Base-by-base conservation (phyloP, 2,113 vertebrate genomes). In the Elaphurus davidianus region DNA sequence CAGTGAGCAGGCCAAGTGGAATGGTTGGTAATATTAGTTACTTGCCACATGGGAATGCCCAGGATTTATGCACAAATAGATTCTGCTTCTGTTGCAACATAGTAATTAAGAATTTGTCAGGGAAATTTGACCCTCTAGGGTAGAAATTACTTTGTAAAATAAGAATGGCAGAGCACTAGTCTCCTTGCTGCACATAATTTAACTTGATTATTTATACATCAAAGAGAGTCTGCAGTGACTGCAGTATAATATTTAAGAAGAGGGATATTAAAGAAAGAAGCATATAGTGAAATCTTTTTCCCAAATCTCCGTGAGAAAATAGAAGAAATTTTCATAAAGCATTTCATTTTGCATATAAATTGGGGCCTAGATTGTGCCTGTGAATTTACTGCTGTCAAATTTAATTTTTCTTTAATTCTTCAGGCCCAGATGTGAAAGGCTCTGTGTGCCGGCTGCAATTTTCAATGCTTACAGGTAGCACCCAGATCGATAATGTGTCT, bases 391-490 rank as follows among this genome's bases (percentile, higher is more conserved):
- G 99, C 99, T 99, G 99, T 99, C 99, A 99, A 99, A 99, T 99
- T 99, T 99, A 99, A 99, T 99, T 99, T 99, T 99, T 99, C 99
- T 99, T 99, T 99, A 99, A 99, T 99, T 99, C 99, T 99, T 99
- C 99, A 99, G 99, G 98, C 98, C 98, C 97, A 99, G 99, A 99
- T 99, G 99, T 99, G 99, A 99, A 99, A 99, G 99, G 99, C 99
- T 99, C 98, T 98, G 99, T 99, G 99, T 99, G 99, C 99, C 99
- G 99, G 99, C 99, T 99, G 99, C 99, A 99, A 99, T 99, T 99
- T 99, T 99, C 99, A 99, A 99, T 99, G 98, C 99, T 99, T 99
- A 99, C 99, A 99, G 99, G 99, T 99, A 99, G 99, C 98, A 99
- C 98, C 98, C 84, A 12, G 99, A 99, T 99, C 99, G 99, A 99